Base-by-base conservation (phyloP, 2,888 invertebrate species). In the Vesta saturnalis region DNA sequence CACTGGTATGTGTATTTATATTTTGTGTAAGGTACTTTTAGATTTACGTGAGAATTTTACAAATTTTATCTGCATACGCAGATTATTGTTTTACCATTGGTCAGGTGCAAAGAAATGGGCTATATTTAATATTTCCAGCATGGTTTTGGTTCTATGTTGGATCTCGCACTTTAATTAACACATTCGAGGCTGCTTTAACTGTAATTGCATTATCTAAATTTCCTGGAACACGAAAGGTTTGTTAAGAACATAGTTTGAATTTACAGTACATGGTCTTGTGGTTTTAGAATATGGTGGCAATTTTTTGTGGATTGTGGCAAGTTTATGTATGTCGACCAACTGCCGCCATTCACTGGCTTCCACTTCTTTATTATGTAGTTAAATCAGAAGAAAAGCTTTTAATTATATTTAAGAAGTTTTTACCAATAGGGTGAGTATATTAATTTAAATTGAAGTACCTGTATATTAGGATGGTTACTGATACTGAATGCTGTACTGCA, bases 81-180 rank as follows among this genome's bases (percentile, higher is more conserved):
- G 97, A 98, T 82, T 85, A 88, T 72, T 89, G 88, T 71, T 91
- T 74, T 93, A 90, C 78, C 83, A 88, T 72, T 94, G 93, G 93
- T 89, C 89, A 0, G 90, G 89, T 0, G 85, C 85, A n/a, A 89
- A 90, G 60, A 91, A 92, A 83, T 94, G 94, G 92, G 90, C 93
- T 0, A 80, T 94, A 5, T 90, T 93, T 75, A 86, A 91, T 64
- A 88, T 94, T 58, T 84, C 92, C 0, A 89, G 92, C 94, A 49
- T 97, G 96, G 94, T 98, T 96, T 83, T 93, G 94, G 89, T 94
- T 95, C 81, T 99, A 96, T 82, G 94, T 93, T 10, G 91, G 92
- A 0, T 91, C 96, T 0, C 88, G 99, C 59, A 97, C 97, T 0
- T 81, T 99, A 56, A 89, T 93, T 35, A 99, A 99, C 81, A 92